These are phyloP conservation scores for Pycnonotus jocosus DNA, from an alignment of 2,113 vertebrate genomes.

Conservation along the genomic window DNA sequence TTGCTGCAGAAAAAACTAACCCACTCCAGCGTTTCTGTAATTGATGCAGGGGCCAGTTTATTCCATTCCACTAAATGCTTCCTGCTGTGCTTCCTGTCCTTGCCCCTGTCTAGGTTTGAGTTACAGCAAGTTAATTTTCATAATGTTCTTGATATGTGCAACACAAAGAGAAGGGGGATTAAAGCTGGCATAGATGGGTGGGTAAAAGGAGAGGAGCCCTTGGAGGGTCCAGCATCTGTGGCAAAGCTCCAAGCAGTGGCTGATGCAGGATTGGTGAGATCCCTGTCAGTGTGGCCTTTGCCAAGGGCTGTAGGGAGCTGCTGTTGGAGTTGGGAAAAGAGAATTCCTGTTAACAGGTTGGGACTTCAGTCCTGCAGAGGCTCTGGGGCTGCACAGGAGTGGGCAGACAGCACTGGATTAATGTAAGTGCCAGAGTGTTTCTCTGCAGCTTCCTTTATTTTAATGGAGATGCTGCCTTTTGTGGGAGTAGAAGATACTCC, in stretches of 20 bases:
- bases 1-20: not conserved
- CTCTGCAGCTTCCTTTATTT: not conserved
- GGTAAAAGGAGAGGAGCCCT: not conserved
- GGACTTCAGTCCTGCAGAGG: not conserved
- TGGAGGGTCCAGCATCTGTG: not conserved
- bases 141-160: not conserved
- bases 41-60: not conserved
- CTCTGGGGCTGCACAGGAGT: not conserved
- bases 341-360: not conserved
- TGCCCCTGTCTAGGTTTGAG: not conserved
- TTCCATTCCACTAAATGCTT: constrained; percentile 13
- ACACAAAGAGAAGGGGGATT: not conserved
- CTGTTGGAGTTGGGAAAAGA: not conserved
- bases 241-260: not conserved
- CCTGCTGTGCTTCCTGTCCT: not conserved
- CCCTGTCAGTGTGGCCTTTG: not conserved
- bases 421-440: not conserved
- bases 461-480: not conserved
- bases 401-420: not conserved
- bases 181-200: not conserved
- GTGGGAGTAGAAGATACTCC: not conserved
- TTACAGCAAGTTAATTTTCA: constrained; percentile 18
- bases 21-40: not conserved
- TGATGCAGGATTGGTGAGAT: not conserved
- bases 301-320: not conserved